phyloP scores from a whole-genome alignment of 2,888 invertebrate genomes.

The Drosophila siamana region DNA sequence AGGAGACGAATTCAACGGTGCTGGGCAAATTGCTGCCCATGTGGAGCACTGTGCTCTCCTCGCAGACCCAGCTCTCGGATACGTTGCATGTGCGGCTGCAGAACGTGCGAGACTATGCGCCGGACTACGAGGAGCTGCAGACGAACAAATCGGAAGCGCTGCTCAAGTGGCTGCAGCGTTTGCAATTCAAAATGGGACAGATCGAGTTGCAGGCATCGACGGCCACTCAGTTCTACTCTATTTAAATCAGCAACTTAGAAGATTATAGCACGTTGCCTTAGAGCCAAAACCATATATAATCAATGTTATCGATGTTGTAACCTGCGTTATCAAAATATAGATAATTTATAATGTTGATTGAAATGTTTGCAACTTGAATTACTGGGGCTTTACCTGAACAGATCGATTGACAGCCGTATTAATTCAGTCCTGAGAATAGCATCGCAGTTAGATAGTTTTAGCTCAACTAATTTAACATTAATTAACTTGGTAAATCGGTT shows the following conservation, averaged over 20 bases:
- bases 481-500: no score
- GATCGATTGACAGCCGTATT: background rate
- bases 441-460: no score
- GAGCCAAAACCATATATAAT: background rate
- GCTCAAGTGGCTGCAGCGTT: conserved; percentile 94
- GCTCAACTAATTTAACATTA: no score
- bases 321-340: conserved; percentile 23
- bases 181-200: conserved; percentile 99
- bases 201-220: conserved; percentile 96
- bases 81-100: conserved; percentile 95
- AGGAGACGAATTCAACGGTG: conserved; percentile 97
- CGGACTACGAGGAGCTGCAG: conserved; percentile 85
- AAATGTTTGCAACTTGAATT: background rate
- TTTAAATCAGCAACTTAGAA: conserved; percentile 84
- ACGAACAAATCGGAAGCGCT: conserved; percentile 86
- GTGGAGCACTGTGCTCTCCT: conserved; percentile 98
- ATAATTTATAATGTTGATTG: conserved; percentile 41
- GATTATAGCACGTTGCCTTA: background rate
- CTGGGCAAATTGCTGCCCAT: conserved; percentile 96
- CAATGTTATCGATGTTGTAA: conserved; percentile 14
- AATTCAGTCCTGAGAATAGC: no score
- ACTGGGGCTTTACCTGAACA: background rate
- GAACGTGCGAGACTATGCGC: conserved; percentile 93
- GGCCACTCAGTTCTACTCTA: conserved; percentile 95
- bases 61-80: conserved; percentile 96